phyloP scores from a whole-genome alignment of 2,113 vertebrate genomes.

The Pogona vitticeps region DNA sequence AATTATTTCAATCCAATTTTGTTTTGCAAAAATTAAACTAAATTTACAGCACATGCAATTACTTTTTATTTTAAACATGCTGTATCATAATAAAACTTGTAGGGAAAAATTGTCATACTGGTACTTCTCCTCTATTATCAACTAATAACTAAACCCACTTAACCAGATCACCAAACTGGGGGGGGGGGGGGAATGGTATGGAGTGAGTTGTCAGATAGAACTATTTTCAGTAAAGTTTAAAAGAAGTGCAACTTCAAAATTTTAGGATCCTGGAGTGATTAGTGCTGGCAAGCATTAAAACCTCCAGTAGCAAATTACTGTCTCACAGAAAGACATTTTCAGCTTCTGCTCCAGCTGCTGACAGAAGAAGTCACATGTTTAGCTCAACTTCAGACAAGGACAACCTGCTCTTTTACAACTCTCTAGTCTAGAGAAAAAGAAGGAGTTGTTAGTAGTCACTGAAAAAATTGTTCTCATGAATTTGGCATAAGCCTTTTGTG shows the following conservation, averaged over 20 bases:
- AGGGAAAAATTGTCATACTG: slow-evolving; percentile 48
- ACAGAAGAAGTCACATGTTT: slow-evolving; percentile 82
- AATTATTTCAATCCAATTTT: slow-evolving; percentile 31
- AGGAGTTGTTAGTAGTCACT: slow-evolving; percentile 85
- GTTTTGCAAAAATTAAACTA: slow-evolving; percentile 48
- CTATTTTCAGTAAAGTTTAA: slow-evolving; percentile 54
- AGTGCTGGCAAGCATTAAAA: slow-evolving; percentile 80
- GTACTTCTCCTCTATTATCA: slow-evolving; percentile 44
- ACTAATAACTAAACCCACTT: slow-evolving; percentile 61
- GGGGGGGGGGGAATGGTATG: not conserved
- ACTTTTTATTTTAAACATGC: slow-evolving; percentile 44
- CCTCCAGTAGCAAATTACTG: slow-evolving; percentile 86
- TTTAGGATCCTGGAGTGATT: slow-evolving; percentile 80
- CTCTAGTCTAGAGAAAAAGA: slow-evolving; percentile 75
- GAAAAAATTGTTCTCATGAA: slow-evolving; percentile 78
- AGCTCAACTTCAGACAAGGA: slow-evolving; percentile 84
- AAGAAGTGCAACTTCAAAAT: slow-evolving; percentile 62
- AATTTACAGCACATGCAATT: slow-evolving; percentile 17
- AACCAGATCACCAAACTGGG: slow-evolving; percentile 39
- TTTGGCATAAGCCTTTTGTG: slow-evolving; percentile 77
- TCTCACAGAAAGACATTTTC: slow-evolving; percentile 87
- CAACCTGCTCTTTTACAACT: slow-evolving; percentile 82
- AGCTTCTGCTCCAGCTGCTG: slow-evolving; percentile 84
- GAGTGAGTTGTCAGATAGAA: slow-evolving; percentile 40
- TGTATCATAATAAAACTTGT: slow-evolving; percentile 46